Evolutionary conservation across 1,140 invertebrate genomes (phyloP), one percentile per base, ranked within the genome.

Genomic region (Octopus sinensis): DNA sequence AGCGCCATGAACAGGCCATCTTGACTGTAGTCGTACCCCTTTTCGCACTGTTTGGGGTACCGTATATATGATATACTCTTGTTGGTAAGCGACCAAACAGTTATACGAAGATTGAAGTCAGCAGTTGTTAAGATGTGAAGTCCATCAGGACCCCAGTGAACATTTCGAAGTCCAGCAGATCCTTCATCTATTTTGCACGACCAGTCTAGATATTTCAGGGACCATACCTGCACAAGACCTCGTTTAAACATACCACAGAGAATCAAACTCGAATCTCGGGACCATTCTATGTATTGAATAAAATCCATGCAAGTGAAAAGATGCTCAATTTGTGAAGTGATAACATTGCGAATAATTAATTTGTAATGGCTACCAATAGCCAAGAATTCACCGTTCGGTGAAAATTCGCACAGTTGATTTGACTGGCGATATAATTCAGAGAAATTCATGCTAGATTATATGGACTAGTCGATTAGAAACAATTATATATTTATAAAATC

Each of bases 121-220:
- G 91, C 89, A 43, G 91, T 92, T 5, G 91, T 92, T 6, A 92
- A 84, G 13, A 92, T 88, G 83, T 92, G 91, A 56, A 91, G 81
- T 53, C 90, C 88, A 85, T 92, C 91, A 23, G 92, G 91, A 83
- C 90, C 89, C 92, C 92, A 92, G 23, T 84, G 80, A 13, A 87
- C 89, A 75, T 83, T 87, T 79, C 87, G 84, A 9, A 92, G 82
- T 56, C 92, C 92, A 54, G 90, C 89, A 43, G 91, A 90, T 6
- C 92, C 92, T 83, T 92, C 91, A 78, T 92, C 91, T 80, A 92
- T 90, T 82, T 91, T 92, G 85, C 92, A 92, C 54, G 88, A 88
- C 92, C 92, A 92, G 23, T 91, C 90, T 17, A 91, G 90, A 80
- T 92, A 87, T 81, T 91, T 90, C 62, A 92, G 53, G 6, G 91